phyloP scores from a whole-genome alignment of 2,888 invertebrate genomes.

The Bombylius major region DNA sequence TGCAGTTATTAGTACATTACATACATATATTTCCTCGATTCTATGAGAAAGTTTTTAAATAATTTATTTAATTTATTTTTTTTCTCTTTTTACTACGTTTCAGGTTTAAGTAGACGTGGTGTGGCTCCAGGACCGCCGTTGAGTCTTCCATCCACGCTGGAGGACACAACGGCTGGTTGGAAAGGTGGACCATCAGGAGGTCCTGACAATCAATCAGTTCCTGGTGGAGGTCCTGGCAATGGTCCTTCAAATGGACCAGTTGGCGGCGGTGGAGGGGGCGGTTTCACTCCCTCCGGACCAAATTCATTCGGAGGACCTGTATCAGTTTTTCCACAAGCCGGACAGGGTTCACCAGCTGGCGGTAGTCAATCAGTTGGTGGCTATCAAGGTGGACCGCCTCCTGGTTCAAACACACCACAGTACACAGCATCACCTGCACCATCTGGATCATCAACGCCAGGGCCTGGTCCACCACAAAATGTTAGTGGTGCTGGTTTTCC shows the following conservation, averaged over 20 bases:
- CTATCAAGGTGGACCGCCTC: constrained; percentile 58
- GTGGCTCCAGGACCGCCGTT: constrained; percentile 42
- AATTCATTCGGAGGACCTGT: constrained; percentile 39
- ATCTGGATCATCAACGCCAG: constrained; percentile 70
- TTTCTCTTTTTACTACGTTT: not conserved
- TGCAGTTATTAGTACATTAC: not conserved
- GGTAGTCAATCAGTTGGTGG: constrained; percentile 44
- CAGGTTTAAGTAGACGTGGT: constrained; percentile 74
- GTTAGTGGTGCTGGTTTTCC: constrained; percentile 42
- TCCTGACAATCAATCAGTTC: constrained; percentile 42
- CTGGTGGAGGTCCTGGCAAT: constrained; percentile 57
- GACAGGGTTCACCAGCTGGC: constrained; percentile 63
- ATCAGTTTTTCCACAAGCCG: constrained; percentile 55
- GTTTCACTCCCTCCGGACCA: constrained; percentile 40
- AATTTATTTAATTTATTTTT: not conserved
- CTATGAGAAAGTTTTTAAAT: too few species aligned
- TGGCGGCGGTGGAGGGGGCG: constrained; percentile 44
- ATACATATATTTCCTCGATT: not conserved
- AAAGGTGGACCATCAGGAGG: constrained; percentile 63
- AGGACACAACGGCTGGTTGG: constrained; percentile 65
- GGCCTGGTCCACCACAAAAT: constrained; percentile 52
- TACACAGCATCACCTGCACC: constrained; percentile 79
- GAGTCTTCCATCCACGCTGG: constrained; percentile 59
- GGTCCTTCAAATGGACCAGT: constrained; percentile 53
- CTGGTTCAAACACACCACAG: constrained; percentile 65